Conservation (phyloP, 1,140 invertebrate genomes). For the Drosophila oshimai region DNA sequence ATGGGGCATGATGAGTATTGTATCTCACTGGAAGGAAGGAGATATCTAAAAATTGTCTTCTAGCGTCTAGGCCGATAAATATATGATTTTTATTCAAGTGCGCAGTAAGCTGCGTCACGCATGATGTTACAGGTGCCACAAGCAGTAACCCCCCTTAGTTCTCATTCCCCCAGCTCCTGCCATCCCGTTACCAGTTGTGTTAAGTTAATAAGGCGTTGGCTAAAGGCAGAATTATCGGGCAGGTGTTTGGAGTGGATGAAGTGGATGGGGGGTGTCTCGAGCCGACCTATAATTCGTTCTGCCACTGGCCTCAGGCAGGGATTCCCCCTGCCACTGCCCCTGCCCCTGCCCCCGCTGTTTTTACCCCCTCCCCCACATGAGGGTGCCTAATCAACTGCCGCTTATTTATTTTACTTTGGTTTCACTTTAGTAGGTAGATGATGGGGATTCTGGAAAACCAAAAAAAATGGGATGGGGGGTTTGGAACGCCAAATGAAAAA, state of each 20-base stretch:
- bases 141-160: not conserved
- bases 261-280: not conserved
- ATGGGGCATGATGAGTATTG: not conserved
- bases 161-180: not conserved
- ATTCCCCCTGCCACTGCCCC: not conserved
- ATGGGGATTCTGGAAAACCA: too few relatives aligned
- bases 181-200: slow-evolving; percentile 59
- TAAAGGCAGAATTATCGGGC: not conserved
- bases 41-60: not conserved
- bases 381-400: slow-evolving; percentile 69
- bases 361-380: not conserved
- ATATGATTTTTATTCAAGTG: slow-evolving; percentile 72
- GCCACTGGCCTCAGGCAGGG: slow-evolving; percentile 46
- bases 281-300: too few relatives aligned
- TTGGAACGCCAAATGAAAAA: too few relatives aligned
- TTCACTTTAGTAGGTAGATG: too few relatives aligned
- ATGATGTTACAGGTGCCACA: slow-evolving; percentile 62
- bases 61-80: slow-evolving; percentile 54
- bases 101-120: slow-evolving; percentile 46
- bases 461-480: too few relatives aligned
- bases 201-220: slow-evolving; percentile 66
- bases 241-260: not conserved
- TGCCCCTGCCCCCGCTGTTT: not conserved
- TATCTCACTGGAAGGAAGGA: not conserved
- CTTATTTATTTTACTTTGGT: slow-evolving; percentile 78